phyloP scores from a whole-genome alignment of 2,888 invertebrate species.

The Seira ritae region DNA sequence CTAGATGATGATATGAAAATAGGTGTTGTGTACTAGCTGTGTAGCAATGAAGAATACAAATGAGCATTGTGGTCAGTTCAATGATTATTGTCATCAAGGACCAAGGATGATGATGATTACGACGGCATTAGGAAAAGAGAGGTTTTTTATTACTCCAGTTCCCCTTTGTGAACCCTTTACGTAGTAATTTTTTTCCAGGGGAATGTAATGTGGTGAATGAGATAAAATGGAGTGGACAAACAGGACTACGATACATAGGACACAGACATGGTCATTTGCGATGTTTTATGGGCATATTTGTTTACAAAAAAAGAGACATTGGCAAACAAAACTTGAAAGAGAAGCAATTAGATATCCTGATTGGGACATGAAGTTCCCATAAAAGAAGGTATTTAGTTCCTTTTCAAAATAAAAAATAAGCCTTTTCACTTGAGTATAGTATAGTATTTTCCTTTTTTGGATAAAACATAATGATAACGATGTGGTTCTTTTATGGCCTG shows the following conservation, averaged over 20 bases:
- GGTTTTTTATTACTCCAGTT: neutral
- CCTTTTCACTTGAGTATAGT: too few relatives aligned
- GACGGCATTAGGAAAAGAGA: too few relatives aligned
- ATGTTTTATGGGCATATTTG: neutral
- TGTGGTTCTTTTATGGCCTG: too few relatives aligned
- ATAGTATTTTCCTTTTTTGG: too few relatives aligned
- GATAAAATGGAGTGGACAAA: neutral
- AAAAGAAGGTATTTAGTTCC: too few relatives aligned
- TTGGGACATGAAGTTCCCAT: neutral
- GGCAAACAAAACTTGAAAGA: neutral
- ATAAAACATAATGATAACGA: too few relatives aligned
- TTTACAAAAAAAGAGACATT: neutral
- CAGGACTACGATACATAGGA: neutral
- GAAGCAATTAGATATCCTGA: neutral
- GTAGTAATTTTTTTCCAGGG: neutral
- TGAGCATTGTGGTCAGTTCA: neutral
- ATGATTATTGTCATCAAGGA: neutral
- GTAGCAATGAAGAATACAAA: neutral
- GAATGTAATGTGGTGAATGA: neutral
- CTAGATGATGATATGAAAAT: too few relatives aligned
- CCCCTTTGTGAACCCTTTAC: neutral
- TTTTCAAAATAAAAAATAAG: too few relatives aligned
- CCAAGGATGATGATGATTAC: too few relatives aligned
- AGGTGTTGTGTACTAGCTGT: too few relatives aligned
- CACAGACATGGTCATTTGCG: neutral